phyloP scores from a whole-genome alignment of 2,888 invertebrate genomes.

The Yponomeuta malinellus region DNA sequence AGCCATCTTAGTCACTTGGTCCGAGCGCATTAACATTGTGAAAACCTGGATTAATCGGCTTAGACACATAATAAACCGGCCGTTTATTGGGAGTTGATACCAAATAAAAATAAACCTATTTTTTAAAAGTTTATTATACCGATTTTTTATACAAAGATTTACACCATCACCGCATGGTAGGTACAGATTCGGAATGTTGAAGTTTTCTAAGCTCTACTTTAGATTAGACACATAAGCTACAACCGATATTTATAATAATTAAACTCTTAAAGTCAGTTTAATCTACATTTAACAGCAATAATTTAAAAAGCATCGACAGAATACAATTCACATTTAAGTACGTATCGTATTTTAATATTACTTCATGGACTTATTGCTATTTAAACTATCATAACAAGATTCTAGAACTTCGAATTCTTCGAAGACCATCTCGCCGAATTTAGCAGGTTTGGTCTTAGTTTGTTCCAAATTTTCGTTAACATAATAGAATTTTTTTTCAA shows the following conservation, averaged over 20 bases:
- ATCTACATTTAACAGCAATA: conserved; percentile 55
- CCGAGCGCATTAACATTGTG: no score
- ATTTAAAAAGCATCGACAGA: conserved; percentile 62
- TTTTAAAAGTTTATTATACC: conserved; percentile 38
- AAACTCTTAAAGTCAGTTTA: conserved; percentile 21
- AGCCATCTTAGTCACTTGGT: no score
- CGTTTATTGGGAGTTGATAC: not conserved
- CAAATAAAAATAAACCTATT: conserved; percentile 7
- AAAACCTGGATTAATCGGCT: no score
- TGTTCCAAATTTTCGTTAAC: conserved; percentile 76
- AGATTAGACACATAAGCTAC: conserved; percentile 45
- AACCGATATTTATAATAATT: conserved; percentile 30
- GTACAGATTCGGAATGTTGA: conserved; percentile 37
- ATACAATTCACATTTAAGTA: conserved; percentile 64
- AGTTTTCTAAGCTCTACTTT: conserved; percentile 26
- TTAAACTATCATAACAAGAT: conserved; percentile 76
- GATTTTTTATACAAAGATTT: conserved; percentile 44
- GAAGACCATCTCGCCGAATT: conserved; percentile 89
- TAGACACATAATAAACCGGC: no score
- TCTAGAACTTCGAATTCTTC: conserved; percentile 86
- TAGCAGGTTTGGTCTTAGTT: conserved; percentile 73
- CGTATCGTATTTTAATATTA: conserved; percentile 30
- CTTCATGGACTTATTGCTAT: conserved; percentile 69
- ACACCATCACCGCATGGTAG: conserved; percentile 61
- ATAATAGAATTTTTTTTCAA: conserved; percentile 77